A percentile compares a stretch with the other conserved stretches of the same genome.
phyloP scores from a whole-genome alignment of 64 coral and sea anemone species.

The Trachythela sp. region DNA sequence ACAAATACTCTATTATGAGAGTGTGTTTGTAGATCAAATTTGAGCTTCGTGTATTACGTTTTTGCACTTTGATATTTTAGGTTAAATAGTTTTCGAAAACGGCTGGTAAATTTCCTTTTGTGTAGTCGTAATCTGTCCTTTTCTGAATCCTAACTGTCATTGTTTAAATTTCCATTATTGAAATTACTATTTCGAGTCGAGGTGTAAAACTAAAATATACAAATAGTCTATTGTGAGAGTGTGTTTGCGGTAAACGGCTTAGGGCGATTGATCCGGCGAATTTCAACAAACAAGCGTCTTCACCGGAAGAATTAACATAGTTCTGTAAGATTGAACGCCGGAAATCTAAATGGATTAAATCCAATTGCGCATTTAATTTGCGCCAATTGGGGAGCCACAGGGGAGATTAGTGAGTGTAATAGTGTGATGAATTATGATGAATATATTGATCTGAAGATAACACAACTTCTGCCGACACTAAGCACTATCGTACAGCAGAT shows the following conservation, averaged over 20 bases:
- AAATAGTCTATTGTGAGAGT: background rate
- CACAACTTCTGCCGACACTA: background rate
- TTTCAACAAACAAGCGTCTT: conserved; percentile 13
- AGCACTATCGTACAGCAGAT: too few relatives aligned
- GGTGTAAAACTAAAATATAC: background rate
- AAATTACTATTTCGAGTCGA: too few relatives aligned
- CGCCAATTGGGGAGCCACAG: background rate
- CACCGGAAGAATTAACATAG: background rate
- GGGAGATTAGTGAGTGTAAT: background rate
- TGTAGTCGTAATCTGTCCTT: too few relatives aligned
- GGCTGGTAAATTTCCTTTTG: too few relatives aligned
- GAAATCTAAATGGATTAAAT: conserved; percentile 9
- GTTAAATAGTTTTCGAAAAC: too few relatives aligned
- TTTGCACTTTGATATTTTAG: too few relatives aligned
- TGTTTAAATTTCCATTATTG: too few relatives aligned
- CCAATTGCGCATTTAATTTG: conserved; percentile 3
- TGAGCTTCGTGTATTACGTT: too few relatives aligned
- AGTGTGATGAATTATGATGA: conserved; percentile 4
- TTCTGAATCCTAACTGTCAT: too few relatives aligned
- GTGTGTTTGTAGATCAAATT: background rate
- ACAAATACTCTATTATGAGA: background rate
- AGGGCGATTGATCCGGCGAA: background rate
- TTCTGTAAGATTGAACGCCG: background rate
- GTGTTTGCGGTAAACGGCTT: conserved; percentile 3
- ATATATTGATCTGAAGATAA: background rate